A percentile compares a stretch with the other conserved stretches of the same genome.
Evolutionary conservation across 2,888 invertebrate species (phyloP).

Genomic region (Hoplodrina ambigua): DNA sequence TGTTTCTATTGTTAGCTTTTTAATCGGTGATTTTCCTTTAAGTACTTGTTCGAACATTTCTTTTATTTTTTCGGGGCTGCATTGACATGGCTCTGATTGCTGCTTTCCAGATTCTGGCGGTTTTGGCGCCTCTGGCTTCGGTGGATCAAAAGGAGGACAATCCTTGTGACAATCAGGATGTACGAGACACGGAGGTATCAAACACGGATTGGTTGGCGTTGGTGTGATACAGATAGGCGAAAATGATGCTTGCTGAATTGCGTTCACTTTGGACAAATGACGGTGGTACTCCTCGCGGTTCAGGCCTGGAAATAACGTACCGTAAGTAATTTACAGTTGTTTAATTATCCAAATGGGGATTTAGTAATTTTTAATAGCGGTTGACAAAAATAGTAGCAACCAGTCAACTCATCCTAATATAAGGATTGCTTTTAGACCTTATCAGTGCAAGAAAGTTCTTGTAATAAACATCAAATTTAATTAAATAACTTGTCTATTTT

Average conservation of each 20-base stretch:
- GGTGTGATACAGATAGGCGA: background rate
- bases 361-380: too few species aligned
- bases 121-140: background rate
- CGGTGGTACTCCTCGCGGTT: background rate
- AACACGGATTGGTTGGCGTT: conserved; percentile 1
- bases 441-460: too few species aligned
- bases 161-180: background rate
- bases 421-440: too few species aligned
- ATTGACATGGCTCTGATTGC: conserved; percentile 14
- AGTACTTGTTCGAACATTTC: conserved; percentile 35
- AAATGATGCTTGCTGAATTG: conserved; percentile 32
- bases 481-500: too few species aligned
- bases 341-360: too few species aligned
- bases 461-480: too few species aligned
- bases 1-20: too few species aligned
- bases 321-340: background rate
- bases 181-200: conserved; percentile 1
- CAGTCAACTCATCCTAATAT: too few species aligned
- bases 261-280: background rate
- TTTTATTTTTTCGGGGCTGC: conserved; percentile 55
- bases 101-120: too few species aligned
- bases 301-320: conserved; percentile 20
- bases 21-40: conserved; percentile 8
- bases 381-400: too few species aligned
- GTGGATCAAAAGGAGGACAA: background rate